Conservation (phyloP, 2,888 invertebrate species). For the Anthrax anthrax region DNA sequence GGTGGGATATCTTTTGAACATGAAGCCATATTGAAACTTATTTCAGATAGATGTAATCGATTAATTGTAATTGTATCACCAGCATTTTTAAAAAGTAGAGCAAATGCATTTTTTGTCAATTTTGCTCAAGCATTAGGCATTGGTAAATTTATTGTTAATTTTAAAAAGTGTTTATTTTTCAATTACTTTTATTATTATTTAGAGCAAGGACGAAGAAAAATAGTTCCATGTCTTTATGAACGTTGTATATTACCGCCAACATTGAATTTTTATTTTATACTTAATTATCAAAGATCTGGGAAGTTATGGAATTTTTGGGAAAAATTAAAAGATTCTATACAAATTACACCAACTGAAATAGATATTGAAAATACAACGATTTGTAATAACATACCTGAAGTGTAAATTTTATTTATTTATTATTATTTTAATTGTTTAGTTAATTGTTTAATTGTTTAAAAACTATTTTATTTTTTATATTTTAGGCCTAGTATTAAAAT, state of each 20-base stretch:
- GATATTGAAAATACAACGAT: not conserved
- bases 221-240: conserved; percentile 57
- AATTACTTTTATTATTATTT: conserved; percentile 13
- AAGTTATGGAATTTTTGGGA: conserved; percentile 56
- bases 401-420: not conserved
- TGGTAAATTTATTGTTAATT: conserved; percentile 39
- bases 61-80: conserved; percentile 68
- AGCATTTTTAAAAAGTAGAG: conserved; percentile 56
- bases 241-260: conserved; percentile 48
- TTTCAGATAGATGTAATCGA: conserved; percentile 61
- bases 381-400: not conserved
- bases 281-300: conserved; percentile 42
- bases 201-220: conserved; percentile 46
- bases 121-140: conserved; percentile 70
- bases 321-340: conserved; percentile 42
- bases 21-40: conserved; percentile 55
- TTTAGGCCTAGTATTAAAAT: not conserved
- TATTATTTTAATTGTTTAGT: not conserved
- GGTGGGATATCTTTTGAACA: conserved; percentile 56
- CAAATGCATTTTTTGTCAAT: conserved; percentile 62
- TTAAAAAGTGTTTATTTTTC: not conserved
- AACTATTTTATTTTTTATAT: not conserved
- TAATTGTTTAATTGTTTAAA: no score
- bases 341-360: conserved; percentile 22
- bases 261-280: conserved; percentile 47